Conservation (phyloP, 1,140 invertebrate genomes). For the Drosophila kepulauana region DNA sequence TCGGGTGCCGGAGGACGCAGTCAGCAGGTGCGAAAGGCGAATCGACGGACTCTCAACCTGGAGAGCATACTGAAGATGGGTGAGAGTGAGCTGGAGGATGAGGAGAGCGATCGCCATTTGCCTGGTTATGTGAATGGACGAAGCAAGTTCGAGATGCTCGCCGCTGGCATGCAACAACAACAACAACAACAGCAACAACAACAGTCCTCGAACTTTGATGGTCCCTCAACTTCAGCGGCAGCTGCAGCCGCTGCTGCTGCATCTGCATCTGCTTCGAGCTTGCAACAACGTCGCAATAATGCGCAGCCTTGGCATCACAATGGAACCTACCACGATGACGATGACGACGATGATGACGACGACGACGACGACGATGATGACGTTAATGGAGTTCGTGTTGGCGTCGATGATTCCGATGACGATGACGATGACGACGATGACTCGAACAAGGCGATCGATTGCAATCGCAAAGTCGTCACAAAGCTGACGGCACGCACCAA, state of each 20-base stretch:
- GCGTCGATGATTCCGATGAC: neutral
- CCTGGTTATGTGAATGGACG: neutral
- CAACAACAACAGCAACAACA: neutral
- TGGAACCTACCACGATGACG: neutral
- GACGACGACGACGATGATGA: neutral
- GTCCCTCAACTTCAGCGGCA: constrained; percentile 53
- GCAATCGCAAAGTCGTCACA: constrained; percentile 78
- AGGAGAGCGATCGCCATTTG: constrained; percentile 44
- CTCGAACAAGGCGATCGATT: constrained; percentile 27
- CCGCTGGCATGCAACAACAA: constrained; percentile 29
- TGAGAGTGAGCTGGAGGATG: constrained; percentile 80
- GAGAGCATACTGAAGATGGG: constrained; percentile 81
- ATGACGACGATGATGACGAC: no score
- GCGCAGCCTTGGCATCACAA: neutral
- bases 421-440: constrained; percentile 18
- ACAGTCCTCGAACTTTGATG: constrained; percentile 28
- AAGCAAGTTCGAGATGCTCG: constrained; percentile 71
- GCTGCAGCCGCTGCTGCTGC: constrained; percentile 37
- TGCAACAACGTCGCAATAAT: constrained; percentile 19
- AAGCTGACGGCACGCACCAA: constrained; percentile 79
- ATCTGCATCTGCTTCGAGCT: constrained; percentile 23
- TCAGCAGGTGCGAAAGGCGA: constrained; percentile 51
- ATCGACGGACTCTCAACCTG: constrained; percentile 72
- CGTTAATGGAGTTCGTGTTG: neutral
- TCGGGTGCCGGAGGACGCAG: constrained; percentile 6